These are phyloP conservation scores for Zophobas atratus DNA, from an alignment of 1,140 invertebrate genomes.

Conservation along the genomic window DNA sequence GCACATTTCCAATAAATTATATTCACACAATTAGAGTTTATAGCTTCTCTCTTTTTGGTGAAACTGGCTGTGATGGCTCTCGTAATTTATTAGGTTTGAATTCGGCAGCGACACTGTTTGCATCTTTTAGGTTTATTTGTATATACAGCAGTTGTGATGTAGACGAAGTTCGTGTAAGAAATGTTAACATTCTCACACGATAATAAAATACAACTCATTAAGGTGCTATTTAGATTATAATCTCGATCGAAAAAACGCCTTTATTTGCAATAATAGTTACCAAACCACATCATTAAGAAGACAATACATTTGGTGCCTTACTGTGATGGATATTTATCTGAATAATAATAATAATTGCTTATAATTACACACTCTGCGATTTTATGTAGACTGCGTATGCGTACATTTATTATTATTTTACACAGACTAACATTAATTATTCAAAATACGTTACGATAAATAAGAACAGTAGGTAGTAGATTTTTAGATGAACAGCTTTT, in stretches of 20 bases:
- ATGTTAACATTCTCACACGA: conserved; percentile 36
- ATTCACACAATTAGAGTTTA: conserved; percentile 50
- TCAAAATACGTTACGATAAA: no score
- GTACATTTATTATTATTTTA: no score
- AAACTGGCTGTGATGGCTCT: conserved; percentile 41
- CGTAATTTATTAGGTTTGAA: conserved; percentile 49
- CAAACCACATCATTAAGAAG: conserved; percentile 15
- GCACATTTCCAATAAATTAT: conserved; percentile 46
- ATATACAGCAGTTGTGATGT: conserved; percentile 26
- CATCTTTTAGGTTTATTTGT: conserved; percentile 43
- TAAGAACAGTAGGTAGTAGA: no score
- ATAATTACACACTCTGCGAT: no score
- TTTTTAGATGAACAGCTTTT: no score
- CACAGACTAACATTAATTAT: no score
- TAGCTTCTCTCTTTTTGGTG: conserved; percentile 42
- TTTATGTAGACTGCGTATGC: no score
- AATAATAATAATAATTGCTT: no score
- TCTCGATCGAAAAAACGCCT: conserved; percentile 14
- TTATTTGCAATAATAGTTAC: neutral
- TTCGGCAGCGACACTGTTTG: conserved; percentile 48
- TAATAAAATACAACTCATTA: conserved; percentile 25
- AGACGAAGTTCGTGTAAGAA: conserved; percentile 12
- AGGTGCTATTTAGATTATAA: conserved; percentile 29
- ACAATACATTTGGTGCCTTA: conserved; percentile 11
- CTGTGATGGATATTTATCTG: neutral